phyloP scores from a whole-genome alignment of 2,797 vertebrate species.

The Rhynchotus rufescens region DNA sequence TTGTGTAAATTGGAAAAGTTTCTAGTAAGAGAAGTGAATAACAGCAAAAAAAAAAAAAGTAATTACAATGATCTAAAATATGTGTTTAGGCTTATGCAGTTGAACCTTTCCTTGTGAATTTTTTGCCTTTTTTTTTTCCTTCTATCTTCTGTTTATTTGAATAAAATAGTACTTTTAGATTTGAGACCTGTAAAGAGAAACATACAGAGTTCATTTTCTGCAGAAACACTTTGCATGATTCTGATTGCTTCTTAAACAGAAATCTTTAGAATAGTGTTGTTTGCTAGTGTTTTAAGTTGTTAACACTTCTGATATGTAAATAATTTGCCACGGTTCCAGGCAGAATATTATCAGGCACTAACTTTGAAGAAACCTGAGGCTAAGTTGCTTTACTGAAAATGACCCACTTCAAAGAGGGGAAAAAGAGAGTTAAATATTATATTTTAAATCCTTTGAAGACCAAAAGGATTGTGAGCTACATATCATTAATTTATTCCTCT shows the following conservation, averaged over 20 bases:
- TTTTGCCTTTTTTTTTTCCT: not conserved
- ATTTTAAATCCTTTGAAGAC: not conserved
- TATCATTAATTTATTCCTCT: not conserved
- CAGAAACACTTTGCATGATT: not conserved
- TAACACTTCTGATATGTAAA: not conserved
- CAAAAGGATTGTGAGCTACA: not conserved
- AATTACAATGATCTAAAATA: not conserved
- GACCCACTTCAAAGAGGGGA: not conserved
- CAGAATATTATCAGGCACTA: not conserved
- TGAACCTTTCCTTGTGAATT: not conserved
- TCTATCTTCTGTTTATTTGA: not conserved
- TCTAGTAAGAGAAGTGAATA: not conserved
- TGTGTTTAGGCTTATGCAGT: not conserved
- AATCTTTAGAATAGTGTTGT: not conserved
- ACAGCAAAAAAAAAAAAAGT: not conserved
- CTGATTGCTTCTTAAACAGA: not conserved
- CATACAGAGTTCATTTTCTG: not conserved
- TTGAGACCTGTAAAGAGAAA: not conserved
- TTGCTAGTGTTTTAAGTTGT: not conserved
- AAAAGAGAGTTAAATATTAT: not conserved
- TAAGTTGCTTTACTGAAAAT: not conserved
- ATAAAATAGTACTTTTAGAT: not conserved
- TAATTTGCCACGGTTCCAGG: not conserved
- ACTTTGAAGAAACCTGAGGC: not conserved
- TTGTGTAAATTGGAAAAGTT: not conserved